These are phyloP conservation scores for Urocynchramus pylzowi DNA, from an alignment of 2,113 vertebrate genomes.

Conservation along the genomic window DNA sequence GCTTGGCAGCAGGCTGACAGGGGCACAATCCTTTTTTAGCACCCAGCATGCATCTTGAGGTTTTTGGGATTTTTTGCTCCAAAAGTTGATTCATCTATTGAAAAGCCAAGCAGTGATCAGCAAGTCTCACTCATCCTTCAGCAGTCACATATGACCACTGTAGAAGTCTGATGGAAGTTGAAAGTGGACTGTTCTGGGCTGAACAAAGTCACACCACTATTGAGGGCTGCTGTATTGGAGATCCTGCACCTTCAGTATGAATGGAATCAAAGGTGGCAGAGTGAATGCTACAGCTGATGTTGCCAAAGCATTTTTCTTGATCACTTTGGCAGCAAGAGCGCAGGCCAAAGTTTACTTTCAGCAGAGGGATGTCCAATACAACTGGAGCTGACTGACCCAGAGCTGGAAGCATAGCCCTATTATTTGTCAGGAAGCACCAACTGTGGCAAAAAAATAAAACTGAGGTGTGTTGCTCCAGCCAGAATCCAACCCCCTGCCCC, in stretches of 20 bases:
- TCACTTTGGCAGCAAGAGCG: neutral
- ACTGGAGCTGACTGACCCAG: neutral
- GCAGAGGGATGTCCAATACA: neutral
- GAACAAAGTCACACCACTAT: neutral
- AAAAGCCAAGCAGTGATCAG: neutral
- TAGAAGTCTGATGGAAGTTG: neutral
- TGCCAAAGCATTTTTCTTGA: neutral
- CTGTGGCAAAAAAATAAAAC: neutral
- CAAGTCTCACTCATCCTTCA: neutral
- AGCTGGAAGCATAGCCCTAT: neutral
- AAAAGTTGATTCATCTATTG: neutral
- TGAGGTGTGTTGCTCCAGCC: neutral
- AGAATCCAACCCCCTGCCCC: neutral
- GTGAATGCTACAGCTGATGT: neutral
- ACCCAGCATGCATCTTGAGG: neutral
- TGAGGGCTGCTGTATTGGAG: neutral
- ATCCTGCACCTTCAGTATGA: neutral
- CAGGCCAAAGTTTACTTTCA: neutral
- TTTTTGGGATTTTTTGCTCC: rapidly evolving
- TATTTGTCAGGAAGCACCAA: neutral
- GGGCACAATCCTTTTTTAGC: neutral
- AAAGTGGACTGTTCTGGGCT: neutral
- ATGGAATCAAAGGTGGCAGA: neutral
- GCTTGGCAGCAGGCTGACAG: neutral
- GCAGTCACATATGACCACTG: too few relatives aligned